These are phyloP conservation scores for Phalacrocorax carbo DNA, from an alignment of 2,113 vertebrate species.

Conservation along the genomic window DNA sequence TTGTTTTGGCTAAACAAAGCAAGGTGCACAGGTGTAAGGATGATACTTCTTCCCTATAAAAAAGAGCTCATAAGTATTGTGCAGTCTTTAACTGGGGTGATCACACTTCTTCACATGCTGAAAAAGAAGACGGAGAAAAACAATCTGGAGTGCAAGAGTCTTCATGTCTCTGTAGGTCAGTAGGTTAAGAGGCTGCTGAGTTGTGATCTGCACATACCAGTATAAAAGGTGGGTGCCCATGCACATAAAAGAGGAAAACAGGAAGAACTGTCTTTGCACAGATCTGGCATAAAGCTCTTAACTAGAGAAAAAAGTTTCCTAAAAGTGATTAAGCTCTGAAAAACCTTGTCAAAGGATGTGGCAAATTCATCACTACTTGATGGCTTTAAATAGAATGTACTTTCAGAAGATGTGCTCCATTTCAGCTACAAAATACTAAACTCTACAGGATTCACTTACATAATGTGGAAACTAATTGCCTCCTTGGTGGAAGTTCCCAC, in stretches of 20 bases:
- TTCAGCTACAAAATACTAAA: not conserved
- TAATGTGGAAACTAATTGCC: not conserved
- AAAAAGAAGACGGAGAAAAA: not conserved
- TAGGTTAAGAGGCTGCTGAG: not conserved
- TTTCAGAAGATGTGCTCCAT: not conserved
- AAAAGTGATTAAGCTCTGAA: not conserved
- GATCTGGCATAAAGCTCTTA: not conserved
- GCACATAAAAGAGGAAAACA: not conserved
- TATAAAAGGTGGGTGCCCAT: not conserved
- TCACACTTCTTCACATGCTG: not conserved
- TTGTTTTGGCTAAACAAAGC: not conserved
- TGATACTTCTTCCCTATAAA: not conserved
- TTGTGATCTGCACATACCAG: not conserved
- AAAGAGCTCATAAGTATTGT: not conserved
- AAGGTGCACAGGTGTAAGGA: not conserved
- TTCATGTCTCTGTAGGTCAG: not conserved
- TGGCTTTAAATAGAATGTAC: not conserved
- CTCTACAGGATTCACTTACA: not conserved
- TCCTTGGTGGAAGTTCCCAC: not conserved
- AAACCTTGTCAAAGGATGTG: not conserved
- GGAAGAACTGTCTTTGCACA: not conserved
- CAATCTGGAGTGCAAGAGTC: rapidly evolving
- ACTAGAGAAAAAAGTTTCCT: not conserved
- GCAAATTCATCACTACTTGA: not conserved
- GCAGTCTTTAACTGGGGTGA: not conserved